Evolutionary conservation across 2,113 vertebrate genomes (phyloP).

Genomic region (pig (Sus scrofa)): T2T-Sscrofa CM000817.6:111799501-111800000

Average conservation of each 20-base stretch:
- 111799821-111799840: not conserved
- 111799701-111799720: not conserved
- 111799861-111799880: not conserved
- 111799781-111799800: not conserved
- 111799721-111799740: not conserved
- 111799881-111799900: not conserved
- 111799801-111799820: not conserved
- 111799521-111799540: not conserved
- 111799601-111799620: not conserved
- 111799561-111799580: not conserved
- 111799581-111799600: not conserved
- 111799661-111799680: not conserved
- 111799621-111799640: not conserved
- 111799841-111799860: not conserved
- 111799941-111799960: conserved; percentile 7
- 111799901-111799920: not conserved
- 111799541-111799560: not conserved
- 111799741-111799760: not conserved
- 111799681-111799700: not conserved
- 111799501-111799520: not conserved
- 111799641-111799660: not conserved
- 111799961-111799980: not conserved
- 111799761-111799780: not conserved
- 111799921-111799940: not conserved
- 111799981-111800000: conserved; percentile 40